A percentile compares a stretch with the other conserved stretches of the same genome.
Evolutionary conservation across 2,888 invertebrate genomes (phyloP).

Genomic region (Stramonita haemastoma): DNA sequence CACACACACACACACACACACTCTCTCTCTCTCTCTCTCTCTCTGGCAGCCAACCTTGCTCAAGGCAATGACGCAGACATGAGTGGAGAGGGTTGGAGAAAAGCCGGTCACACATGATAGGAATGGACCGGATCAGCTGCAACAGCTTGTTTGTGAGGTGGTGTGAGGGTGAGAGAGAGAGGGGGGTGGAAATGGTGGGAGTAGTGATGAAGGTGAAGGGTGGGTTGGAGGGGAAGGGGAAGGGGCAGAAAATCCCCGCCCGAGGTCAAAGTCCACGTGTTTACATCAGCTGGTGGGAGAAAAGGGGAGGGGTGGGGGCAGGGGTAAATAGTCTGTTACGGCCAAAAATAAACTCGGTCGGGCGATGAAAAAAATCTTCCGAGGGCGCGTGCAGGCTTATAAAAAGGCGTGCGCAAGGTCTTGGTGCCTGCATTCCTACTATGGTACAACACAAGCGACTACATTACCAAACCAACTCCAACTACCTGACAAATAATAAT

Average conservation of each 20-base stretch:
- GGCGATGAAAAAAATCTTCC: background rate
- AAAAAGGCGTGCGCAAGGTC: background rate
- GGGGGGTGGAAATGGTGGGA: background rate
- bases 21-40: too few species aligned
- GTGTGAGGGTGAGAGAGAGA: background rate
- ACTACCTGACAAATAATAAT: background rate
- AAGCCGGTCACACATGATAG: too few species aligned
- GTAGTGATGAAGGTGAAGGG: background rate
- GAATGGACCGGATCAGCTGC: too few species aligned
- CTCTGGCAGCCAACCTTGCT: too few species aligned
- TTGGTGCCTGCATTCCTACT: background rate
- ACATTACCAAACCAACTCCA: background rate
- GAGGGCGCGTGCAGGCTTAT: background rate
- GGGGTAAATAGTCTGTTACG: background rate
- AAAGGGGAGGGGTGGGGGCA: background rate
- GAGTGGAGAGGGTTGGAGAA: too few species aligned
- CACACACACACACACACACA: too few species aligned
- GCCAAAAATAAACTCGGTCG: conserved; percentile 11
- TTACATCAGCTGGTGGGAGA: background rate
- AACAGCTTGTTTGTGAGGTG: too few species aligned
- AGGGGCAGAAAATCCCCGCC: background rate
- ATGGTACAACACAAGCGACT: background rate
- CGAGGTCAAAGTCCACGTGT: conserved; percentile 15
- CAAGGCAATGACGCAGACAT: too few species aligned
- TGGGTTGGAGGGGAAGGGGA: background rate